These are phyloP conservation scores for Aproaerema taeniolella DNA, from an alignment of 2,888 invertebrate species.

Conservation along the genomic window DNA sequence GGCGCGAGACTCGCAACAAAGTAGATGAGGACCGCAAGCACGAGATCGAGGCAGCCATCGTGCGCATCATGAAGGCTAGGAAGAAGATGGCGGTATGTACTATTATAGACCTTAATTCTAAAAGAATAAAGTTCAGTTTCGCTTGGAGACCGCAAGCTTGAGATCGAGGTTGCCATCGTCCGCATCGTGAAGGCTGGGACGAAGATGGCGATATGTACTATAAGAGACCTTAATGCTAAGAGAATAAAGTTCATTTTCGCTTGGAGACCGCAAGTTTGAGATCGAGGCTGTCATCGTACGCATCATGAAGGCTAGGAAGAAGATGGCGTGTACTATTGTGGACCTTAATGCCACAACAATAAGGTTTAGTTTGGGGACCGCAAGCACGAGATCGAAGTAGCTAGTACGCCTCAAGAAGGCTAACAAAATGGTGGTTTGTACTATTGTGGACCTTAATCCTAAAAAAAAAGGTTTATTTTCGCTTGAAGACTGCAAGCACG, in stretches of 20 bases:
- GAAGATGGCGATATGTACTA: constrained; percentile 86
- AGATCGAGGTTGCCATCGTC: constrained; percentile 99
- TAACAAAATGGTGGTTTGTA: constrained; percentile 90
- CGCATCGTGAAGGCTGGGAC: constrained; percentile 99
- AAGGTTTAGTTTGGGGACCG: too few relatives aligned
- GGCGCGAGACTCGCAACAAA: constrained; percentile 97
- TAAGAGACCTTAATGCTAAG: too few relatives aligned
- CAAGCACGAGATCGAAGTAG: constrained; percentile 99
- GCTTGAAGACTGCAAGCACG: constrained; percentile 99
- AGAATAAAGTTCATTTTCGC: too few relatives aligned
- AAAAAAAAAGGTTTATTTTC: too few relatives aligned
- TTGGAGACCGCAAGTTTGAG: constrained; percentile 99
- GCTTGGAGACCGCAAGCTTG: constrained; percentile 99
- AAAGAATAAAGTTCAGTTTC: too few relatives aligned
- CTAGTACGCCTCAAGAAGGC: constrained; percentile 99
- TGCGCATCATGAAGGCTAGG: constrained; percentile 98
- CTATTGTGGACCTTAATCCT: too few relatives aligned
- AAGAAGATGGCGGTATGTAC: constrained; percentile 90
- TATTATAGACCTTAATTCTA: too few relatives aligned
- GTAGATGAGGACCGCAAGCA: constrained; percentile 99
- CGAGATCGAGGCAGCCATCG: constrained; percentile 99
- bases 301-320: constrained; percentile 99
- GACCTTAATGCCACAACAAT: too few relatives aligned
- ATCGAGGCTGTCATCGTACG: constrained; percentile 99
- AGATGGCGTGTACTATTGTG: constrained; percentile 84